Evolutionary conservation across 2,113 vertebrate genomes (phyloP).

Genomic region (Neodontobutis hainanensis): DNA sequence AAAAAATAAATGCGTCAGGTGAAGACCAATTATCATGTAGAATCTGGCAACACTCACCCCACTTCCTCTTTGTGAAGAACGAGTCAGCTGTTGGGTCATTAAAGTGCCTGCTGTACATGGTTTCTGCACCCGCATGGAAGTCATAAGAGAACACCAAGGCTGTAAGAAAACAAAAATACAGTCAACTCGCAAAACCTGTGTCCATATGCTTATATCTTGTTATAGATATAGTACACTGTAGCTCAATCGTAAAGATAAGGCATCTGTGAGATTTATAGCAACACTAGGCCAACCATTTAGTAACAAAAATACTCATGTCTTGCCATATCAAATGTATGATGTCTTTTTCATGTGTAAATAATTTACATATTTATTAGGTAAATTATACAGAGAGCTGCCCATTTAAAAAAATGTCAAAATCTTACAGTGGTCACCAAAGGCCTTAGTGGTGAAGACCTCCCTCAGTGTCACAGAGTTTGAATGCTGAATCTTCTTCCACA

Average conservation of each 20-base stretch:
- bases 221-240: too few species aligned
- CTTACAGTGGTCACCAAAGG: slow-evolving; percentile 95
- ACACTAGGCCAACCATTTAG: too few species aligned
- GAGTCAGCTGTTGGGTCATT: slow-evolving; percentile 95
- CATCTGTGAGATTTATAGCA: too few species aligned
- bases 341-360: too few species aligned
- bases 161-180: slow-evolving; percentile 49
- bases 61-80: slow-evolving; percentile 98
- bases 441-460: slow-evolving; percentile 99
- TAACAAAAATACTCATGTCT: too few species aligned
- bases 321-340: too few species aligned
- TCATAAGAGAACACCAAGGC: slow-evolving; percentile 98
- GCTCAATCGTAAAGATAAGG: too few species aligned
- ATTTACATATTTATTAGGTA: not conserved
- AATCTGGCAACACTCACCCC: slow-evolving; percentile 86
- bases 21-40: not conserved
- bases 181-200: not conserved
- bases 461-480: slow-evolving; percentile 95
- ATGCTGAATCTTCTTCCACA: slow-evolving; percentile 99
- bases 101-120: slow-evolving; percentile 98
- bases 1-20: not conserved
- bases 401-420: not conserved
- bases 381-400: not conserved
- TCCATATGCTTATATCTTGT: too few species aligned
- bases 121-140: slow-evolving; percentile 98